Percentiles rank a stretch among this genome's conserved stretches.
Evolutionary conservation across 2,888 invertebrate genomes (phyloP).

Genomic region (Melanchra persicariae): DNA sequence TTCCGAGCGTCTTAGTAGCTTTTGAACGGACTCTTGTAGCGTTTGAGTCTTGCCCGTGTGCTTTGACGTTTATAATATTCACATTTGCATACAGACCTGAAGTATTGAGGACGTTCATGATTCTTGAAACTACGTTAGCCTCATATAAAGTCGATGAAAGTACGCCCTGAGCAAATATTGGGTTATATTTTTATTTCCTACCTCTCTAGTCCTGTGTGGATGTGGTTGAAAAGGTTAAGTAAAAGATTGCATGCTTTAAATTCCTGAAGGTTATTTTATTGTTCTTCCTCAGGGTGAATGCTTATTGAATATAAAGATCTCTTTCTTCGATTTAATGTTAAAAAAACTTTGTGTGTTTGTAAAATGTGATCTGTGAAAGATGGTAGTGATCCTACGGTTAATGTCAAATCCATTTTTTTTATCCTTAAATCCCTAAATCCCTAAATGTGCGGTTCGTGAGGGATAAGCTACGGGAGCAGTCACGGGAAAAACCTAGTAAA

Average conservation of each 20-base stretch:
- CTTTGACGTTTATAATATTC: constrained; percentile 21
- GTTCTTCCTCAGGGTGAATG: not conserved
- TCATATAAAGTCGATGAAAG: not conserved
- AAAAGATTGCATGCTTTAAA: constrained; percentile 2
- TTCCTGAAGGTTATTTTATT: not conserved
- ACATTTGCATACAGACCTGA: constrained; percentile 35
- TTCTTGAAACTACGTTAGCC: constrained; percentile 8
- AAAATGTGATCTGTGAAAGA: not conserved
- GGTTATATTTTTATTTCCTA: not conserved
- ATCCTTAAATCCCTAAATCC: too few species aligned
- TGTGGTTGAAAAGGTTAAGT: not conserved
- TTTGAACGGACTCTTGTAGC: constrained; percentile 10
- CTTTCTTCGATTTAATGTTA: not conserved
- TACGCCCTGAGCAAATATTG: not conserved
- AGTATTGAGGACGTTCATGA: not conserved
- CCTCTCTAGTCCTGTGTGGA: not conserved
- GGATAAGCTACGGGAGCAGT: too few species aligned
- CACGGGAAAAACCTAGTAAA: too few species aligned
- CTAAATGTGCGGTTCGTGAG: too few species aligned
- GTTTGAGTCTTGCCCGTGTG: constrained; percentile 2
- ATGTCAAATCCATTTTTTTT: too few species aligned
- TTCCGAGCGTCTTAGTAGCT: not conserved
- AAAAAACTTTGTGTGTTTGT: not conserved
- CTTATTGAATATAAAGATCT: not conserved
- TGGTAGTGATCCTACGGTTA: too few species aligned